Evolutionary conservation across 2,113 vertebrate species (phyloP), one percentile per base, ranked within the genome.

Genomic region (Megaptera novaeangliae): DNA sequence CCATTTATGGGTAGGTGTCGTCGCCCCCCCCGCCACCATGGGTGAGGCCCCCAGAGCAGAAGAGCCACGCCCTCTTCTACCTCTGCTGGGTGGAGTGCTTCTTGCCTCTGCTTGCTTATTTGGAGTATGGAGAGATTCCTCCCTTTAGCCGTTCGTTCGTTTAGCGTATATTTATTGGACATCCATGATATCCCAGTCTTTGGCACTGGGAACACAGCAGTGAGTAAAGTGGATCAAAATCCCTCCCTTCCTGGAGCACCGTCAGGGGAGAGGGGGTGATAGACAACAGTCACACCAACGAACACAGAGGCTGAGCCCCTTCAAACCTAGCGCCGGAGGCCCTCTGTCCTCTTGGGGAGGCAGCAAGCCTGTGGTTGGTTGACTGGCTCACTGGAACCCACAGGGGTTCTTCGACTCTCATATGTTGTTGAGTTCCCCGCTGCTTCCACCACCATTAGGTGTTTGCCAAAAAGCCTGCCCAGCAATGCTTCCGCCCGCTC

Each of bases 1-100:
- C 15, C 13, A 23, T 18, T 5, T 63, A 13, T 61, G 13, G 6
- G 25, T 10, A 21, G 44, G 46, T 20, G 31, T 68, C 2, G 0
- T 8, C 1, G 4, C 5, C 3, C 1, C 39, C 39, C 5, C 9
- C 0, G 1, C 3, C 1, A 21, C 9, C 2, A 0, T 7, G 29
- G 4, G 9, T 8, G 63, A 49, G 61, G 34, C 9, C 41, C 17
- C 78, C 36, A 14, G 31, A 87, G 23, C 63, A 31, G 3, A 69
- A 83, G 5, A 34, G 18, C 21, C 29, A 34, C 13, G 12, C 75
- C 36, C 5, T 69, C 15, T 5, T n/a, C 34, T 27, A 1, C 27
- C 23, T 80, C 39, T 12, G 27, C 31, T 34, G 11, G 25, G 20
- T 68, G 9, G 81, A 11, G 3, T 41, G 36, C 36, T 77, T 31